These are phyloP conservation scores for Cancer borealis DNA, from an alignment of 2,888 invertebrate genomes.

Conservation along the genomic window DNA sequence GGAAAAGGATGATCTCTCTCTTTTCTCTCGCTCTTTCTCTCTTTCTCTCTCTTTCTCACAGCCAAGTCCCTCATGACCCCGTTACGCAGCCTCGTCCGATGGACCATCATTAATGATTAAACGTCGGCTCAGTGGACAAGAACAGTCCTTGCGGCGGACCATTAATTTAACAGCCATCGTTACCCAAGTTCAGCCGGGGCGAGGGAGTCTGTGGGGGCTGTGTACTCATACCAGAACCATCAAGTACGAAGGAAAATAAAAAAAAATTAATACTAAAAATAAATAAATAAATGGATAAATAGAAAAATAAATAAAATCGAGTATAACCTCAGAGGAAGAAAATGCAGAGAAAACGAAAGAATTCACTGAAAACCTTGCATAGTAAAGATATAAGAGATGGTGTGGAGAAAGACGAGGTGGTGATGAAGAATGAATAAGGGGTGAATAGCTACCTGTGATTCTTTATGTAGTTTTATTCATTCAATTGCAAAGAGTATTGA, in stretches of 20 bases:
- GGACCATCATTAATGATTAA: constrained; percentile 45
- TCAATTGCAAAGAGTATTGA: neutral
- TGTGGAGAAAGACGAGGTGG: too few relatives aligned
- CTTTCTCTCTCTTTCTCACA: constrained; percentile 21
- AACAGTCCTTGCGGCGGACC: constrained; percentile 33
- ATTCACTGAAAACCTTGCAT: too few relatives aligned
- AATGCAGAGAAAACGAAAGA: too few relatives aligned
- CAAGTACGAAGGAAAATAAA: neutral
- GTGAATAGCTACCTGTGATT: too few relatives aligned
- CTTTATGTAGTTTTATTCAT: too few relatives aligned
- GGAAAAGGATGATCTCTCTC: too few relatives aligned
- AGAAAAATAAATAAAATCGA: too few relatives aligned
- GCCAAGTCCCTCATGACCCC: neutral
- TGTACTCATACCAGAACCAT: neutral
- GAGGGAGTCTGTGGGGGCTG: neutral
- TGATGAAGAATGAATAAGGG: too few relatives aligned
- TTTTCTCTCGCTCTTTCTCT: constrained; percentile 15
- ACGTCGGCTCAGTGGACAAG: constrained; percentile 43
- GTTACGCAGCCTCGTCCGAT: constrained; percentile 10
- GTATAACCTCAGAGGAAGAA: too few relatives aligned
- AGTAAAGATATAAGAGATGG: too few relatives aligned
- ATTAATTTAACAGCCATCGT: constrained; percentile 45
- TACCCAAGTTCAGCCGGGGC: constrained; percentile 21
- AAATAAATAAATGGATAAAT: too few relatives aligned
- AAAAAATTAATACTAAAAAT: too few relatives aligned